Evolutionary conservation across 2,888 invertebrate genomes (phyloP).

Genomic region (Scaptomyza cyrtandrae): DNA sequence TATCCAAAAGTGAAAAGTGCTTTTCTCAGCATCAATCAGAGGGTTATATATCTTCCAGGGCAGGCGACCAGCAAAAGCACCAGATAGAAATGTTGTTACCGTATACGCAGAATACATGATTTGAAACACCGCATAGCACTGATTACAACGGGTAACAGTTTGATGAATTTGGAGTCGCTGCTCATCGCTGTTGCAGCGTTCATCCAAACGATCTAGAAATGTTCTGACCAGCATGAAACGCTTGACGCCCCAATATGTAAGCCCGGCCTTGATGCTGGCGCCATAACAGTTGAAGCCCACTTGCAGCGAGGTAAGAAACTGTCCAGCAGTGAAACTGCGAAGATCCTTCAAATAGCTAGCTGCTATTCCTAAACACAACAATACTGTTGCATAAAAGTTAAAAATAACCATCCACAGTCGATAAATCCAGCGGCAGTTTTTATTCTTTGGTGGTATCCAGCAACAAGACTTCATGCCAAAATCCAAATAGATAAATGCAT

Average conservation of each 20-base stretch:
- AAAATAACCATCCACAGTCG: constrained; percentile 24
- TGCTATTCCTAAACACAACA: constrained; percentile 36
- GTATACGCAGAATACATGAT: constrained; percentile 32
- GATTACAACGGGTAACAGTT: constrained; percentile 34
- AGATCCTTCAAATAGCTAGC: constrained; percentile 38
- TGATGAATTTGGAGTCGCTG: constrained; percentile 31
- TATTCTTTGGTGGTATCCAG: constrained; percentile 38
- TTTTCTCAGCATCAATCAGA: constrained; percentile 29
- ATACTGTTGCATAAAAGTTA: constrained; percentile 8
- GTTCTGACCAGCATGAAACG: constrained; percentile 38
- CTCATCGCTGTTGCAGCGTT: constrained; percentile 22
- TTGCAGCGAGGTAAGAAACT: constrained; percentile 66
- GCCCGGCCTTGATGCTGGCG: constrained; percentile 36
- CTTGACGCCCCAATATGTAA: constrained; percentile 26
- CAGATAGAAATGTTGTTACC: constrained; percentile 24
- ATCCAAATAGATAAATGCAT: constrained; percentile 56
- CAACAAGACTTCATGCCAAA: constrained; percentile 37
- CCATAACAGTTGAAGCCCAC: constrained; percentile 44
- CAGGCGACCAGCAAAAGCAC: constrained; percentile 24
- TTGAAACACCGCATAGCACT: constrained; percentile 23
- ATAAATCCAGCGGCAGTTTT: constrained; percentile 11
- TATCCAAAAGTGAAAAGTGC: constrained; percentile 24
- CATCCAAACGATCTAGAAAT: constrained; percentile 45
- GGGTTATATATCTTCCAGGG: constrained; percentile 56
- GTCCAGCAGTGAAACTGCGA: constrained; percentile 48